Evolutionary conservation across 2,888 invertebrate genomes (phyloP).

Genomic region (Marronus borbonicus): DNA sequence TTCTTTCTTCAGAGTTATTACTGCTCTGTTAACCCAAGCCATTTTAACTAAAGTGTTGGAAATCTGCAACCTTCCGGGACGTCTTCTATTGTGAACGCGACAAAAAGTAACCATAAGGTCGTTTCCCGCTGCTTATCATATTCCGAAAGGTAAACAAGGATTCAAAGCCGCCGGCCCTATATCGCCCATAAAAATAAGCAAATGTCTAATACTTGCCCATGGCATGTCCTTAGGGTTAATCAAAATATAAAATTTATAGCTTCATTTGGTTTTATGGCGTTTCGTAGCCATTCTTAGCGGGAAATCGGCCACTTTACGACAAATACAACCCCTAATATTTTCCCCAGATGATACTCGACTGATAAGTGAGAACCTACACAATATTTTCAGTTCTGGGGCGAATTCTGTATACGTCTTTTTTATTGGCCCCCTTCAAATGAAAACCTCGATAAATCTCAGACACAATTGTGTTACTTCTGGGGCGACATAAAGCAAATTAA

Average conservation of each 20-base stretch:
- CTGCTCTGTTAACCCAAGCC: constrained; percentile 16
- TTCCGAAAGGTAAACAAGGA: constrained; percentile 35
- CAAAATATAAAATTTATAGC: constrained; percentile 49
- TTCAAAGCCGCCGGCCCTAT: constrained; percentile 37
- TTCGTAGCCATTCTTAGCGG: constrained; percentile 42
- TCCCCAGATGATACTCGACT: constrained; percentile 48
- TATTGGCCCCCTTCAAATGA: constrained; percentile 44
- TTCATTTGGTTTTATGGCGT: constrained; percentile 48
- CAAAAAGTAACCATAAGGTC: constrained; percentile 14
- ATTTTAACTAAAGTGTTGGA: constrained; percentile 11
- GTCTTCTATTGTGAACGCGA: constrained; percentile 30
- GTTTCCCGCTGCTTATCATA: constrained; percentile 33
- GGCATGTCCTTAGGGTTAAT: constrained; percentile 44
- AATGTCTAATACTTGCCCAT: constrained; percentile 41
- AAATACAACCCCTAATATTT: constrained; percentile 50
- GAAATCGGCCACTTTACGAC: constrained; percentile 47
- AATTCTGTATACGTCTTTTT: constrained; percentile 31
- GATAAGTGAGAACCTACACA: constrained; percentile 48
- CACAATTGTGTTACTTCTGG: constrained; percentile 38
- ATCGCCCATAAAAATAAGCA: constrained; percentile 39
- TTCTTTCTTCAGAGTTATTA: neutral
- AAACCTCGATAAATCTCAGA: constrained; percentile 45
- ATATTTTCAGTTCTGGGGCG: constrained; percentile 35
- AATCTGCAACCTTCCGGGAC: constrained; percentile 2
- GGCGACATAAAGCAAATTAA: constrained; percentile 41